phyloP scores from a whole-genome alignment of 2,888 invertebrate species.

The Eupithecia abbreviata region DNA sequence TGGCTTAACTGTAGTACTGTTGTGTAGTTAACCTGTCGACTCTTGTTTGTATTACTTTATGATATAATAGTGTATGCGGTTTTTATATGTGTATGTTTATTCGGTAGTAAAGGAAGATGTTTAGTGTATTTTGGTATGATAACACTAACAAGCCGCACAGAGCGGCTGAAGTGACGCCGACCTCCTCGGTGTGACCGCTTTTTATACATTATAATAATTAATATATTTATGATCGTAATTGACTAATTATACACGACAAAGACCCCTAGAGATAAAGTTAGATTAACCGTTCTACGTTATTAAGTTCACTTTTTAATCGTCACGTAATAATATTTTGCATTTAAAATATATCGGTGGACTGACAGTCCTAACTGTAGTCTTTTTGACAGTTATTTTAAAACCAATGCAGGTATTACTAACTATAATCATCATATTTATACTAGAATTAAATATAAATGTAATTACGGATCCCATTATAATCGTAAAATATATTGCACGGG shows the following conservation, averaged over 20 bases:
- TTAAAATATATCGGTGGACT: conserved; percentile 69
- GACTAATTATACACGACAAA: conserved; percentile 81
- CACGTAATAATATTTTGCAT: conserved; percentile 68
- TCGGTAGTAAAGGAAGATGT: conserved; percentile 79
- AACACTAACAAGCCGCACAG: conserved; percentile 58
- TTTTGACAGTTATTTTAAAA: conserved; percentile 80
- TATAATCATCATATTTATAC: conserved; percentile 83
- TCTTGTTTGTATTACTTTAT: conserved; percentile 83
- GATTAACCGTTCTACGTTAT: conserved; percentile 72
- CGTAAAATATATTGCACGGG: conserved; percentile 82
- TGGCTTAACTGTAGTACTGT: conserved; percentile 83
- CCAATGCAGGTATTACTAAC: conserved; percentile 83
- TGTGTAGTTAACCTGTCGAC: conserved; percentile 82
- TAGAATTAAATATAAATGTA: conserved; percentile 81
- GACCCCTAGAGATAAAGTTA: conserved; percentile 79
- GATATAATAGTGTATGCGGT: conserved; percentile 77
- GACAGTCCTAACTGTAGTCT: conserved; percentile 70
- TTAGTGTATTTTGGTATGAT: conserved; percentile 81
- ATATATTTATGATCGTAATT: conserved; percentile 84
- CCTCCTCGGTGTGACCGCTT: conserved; percentile 50
- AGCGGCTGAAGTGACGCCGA: conserved; percentile 45
- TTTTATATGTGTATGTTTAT: conserved; percentile 84
- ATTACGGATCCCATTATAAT: conserved; percentile 77
- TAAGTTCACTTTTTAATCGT: conserved; percentile 72
- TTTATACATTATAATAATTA: conserved; percentile 58